Conservation (phyloP, 1,140 invertebrate species). For the Drosophila sulfurigaster region DNA sequence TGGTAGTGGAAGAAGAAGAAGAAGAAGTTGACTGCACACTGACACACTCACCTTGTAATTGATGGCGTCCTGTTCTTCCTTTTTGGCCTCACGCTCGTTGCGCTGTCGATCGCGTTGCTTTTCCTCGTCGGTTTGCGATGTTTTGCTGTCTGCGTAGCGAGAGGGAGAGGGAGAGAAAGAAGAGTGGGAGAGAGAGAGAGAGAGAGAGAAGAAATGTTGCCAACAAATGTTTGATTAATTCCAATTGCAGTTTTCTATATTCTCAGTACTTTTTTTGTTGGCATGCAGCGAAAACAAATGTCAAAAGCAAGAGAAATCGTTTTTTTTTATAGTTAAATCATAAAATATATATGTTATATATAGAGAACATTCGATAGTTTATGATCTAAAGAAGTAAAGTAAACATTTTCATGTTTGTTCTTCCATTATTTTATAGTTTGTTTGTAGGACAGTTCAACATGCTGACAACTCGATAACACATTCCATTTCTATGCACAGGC, state of each 20-base stretch:
- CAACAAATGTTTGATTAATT: constrained; percentile 11
- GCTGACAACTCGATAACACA: background rate
- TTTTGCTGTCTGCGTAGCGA: constrained; percentile 76
- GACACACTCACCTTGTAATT: constrained; percentile 84
- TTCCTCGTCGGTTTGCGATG: constrained; percentile 84
- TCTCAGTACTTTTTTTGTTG: background rate
- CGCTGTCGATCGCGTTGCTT: constrained; percentile 84
- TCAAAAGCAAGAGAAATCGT: background rate
- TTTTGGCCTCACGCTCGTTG: constrained; percentile 84
- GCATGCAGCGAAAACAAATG: constrained; percentile 31
- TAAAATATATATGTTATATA: background rate
- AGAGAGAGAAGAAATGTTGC: constrained; percentile 31
- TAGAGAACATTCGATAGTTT: background rate
- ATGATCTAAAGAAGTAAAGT: too few relatives aligned
- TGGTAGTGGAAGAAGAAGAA: constrained; percentile 3
- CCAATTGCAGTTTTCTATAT: background rate
- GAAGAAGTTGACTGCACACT: constrained; percentile 41
- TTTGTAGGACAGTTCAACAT: background rate
- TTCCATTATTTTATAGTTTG: background rate
- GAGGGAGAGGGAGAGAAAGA: constrained; percentile 3
- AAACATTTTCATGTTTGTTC: too few relatives aligned
- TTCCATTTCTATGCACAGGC: background rate
- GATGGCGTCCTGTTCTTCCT: constrained; percentile 84
- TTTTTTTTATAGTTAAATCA: background rate
- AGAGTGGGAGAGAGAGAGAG: constrained; percentile 24